Base-by-base conservation (phyloP, 2,888 invertebrate species). In the Melieria picta region DNA sequence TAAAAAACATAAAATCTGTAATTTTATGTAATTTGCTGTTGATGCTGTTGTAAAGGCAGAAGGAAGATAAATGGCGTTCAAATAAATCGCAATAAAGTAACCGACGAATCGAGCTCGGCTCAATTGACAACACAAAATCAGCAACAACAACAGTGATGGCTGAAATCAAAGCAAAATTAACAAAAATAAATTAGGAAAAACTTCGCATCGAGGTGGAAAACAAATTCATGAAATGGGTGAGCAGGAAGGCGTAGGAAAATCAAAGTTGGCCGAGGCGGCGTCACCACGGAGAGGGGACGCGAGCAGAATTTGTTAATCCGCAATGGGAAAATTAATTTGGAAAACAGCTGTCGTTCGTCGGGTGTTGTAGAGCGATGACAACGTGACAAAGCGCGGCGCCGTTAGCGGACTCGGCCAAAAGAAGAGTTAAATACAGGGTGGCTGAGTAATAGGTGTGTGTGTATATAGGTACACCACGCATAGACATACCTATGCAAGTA, bases 301-400 rank as follows among this genome's bases (percentile, higher is more conserved):
- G 70, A 72, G 50, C 58, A 66, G 69, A 73, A 65, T 67, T 52
- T 52, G 72, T 82, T 84, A 84, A 84, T 81, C 83, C 83, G 82
- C 80, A 82, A 75, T 83, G 83, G 81, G 83, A 83, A 83, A 83
- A 83, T 84, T 80, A 77, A 77, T 80, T 80, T 82, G 78, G 79
- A 79, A 80, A 82, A 83, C 83, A 83, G 80, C 84, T 83, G 82
- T 81, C 30, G 30, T 30, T 3, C 30, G 30, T 30, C 30, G 30
- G 30, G 30, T 30, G 30, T 30, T 30, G 30, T 30, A 30, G 30
- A 30, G 30, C 30, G 30, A 2, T 30, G 30, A 30, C 30, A 30
- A 30, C 30, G 30, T 30, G 30, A 30, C 30, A 30, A 30, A 30
- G 30, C 30, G 67, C 67, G 45, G 43, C 10, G 16, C 13, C 45